Base-by-base conservation (phyloP, 1,140 invertebrate genomes). In the Archegozetes longisetosus region DNA sequence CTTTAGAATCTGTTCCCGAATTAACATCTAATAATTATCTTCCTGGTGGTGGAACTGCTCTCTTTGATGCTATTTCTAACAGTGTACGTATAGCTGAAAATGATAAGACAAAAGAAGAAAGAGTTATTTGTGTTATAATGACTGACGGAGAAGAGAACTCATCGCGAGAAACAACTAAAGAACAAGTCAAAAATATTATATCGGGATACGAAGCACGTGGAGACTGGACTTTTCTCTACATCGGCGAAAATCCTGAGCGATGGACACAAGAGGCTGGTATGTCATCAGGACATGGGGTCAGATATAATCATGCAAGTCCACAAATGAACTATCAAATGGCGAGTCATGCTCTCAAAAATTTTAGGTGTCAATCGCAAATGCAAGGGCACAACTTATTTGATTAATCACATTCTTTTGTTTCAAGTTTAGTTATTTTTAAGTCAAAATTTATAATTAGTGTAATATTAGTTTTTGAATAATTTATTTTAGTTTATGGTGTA, bases 301-400 rank as follows among this genome's bases (percentile, higher is more conserved):
- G 17, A 6, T 40, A 40, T 40, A 17, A 40, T 40, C 32, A 40
- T 17, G 32, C 17, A 17, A 17, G 17, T 17, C 6, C 32, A 6
- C 32, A 17, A 40, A 6, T 6, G 6, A 40, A 40, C 32, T 40
- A 40, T 40, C 6, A 9, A 17, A 40, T 40, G 32, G 32, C 32
- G 6, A 40, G 17, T 17, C 6, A 17, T 40, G 32, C 32, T 6
- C 6, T 40, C 32, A 9, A 6, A 40, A 6, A 40, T 6, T 40
- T 40, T 17, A 6, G 32, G 6, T 9, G 32, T 9, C 17, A 6
- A 40, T 40, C 17, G 32, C 17, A 6, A 9, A 40, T 9, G 17
- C 32, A 40, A 17, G 17, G 32, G 6, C 6, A 17, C 32, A 40
- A 40, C 17, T 40, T 40, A 24, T 27, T 89, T n/a, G n/a, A n/a